A percentile compares a stretch with the other conserved stretches of the same genome.
phyloP scores from a whole-genome alignment of 2,797 vertebrate genomes.

The Acrossocheilus wenchowensis region DNA sequence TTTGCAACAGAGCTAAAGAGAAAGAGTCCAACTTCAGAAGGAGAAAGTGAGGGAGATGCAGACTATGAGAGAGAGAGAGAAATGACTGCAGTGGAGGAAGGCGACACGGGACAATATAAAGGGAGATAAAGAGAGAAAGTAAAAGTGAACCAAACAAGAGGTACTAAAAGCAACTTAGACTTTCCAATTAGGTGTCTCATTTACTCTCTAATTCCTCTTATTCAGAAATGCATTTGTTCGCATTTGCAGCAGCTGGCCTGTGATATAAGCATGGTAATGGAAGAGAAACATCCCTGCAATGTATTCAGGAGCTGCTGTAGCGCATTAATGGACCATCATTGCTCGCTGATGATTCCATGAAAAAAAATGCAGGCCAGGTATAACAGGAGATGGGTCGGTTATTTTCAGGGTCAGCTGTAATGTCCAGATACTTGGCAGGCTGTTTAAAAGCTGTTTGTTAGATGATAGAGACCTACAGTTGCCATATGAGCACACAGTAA shows the following conservation, averaged over 20 bases:
- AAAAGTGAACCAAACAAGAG: slow-evolving; percentile 3
- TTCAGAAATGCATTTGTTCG: slow-evolving; percentile 74
- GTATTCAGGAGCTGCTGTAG: slow-evolving; percentile 64
- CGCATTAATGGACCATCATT: slow-evolving; percentile 72
- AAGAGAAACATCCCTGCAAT: slow-evolving; percentile 66
- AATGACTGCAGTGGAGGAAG: slow-evolving; percentile 46
- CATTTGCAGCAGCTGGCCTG: slow-evolving; percentile 72
- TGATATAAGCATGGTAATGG: slow-evolving; percentile 74
- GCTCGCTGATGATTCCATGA: slow-evolving; percentile 66
- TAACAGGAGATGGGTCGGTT: slow-evolving; percentile 60
- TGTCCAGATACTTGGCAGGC: slow-evolving; percentile 36
- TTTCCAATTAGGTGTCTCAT: slow-evolving; percentile 85
- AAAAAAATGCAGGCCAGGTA: slow-evolving; percentile 67
- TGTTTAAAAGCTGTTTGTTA: slow-evolving; percentile 59
- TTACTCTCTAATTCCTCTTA: slow-evolving; percentile 80
- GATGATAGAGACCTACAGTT: not conserved
- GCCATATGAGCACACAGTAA: not conserved
- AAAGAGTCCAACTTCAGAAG: not conserved
- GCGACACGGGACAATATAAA: slow-evolving; percentile 43
- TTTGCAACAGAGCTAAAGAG: not conserved
- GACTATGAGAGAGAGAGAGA: slow-evolving; percentile 29
- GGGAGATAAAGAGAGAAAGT: slow-evolving; percentile 20
- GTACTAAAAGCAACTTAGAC: slow-evolving; percentile 66
- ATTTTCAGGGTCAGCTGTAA: slow-evolving; percentile 59
- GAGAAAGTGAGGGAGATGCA: slow-evolving; percentile 53